Percentiles rank a stretch among this genome's conserved stretches.
Conservation (phyloP, 2,888 invertebrate genomes). For the Nomada goodeniana region DNA sequence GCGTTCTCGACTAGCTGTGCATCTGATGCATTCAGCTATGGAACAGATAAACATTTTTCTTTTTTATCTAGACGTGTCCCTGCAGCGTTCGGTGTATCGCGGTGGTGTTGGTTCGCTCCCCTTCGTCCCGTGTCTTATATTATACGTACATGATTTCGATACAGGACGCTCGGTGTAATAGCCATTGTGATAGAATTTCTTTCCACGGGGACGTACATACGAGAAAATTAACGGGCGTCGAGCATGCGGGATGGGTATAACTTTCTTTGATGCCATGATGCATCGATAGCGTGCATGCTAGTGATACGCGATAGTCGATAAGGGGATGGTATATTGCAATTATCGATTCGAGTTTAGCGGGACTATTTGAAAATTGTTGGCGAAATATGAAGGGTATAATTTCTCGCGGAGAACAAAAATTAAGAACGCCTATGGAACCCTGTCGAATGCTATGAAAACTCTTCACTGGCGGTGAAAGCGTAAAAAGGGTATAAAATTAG, state of each 20-base stretch:
- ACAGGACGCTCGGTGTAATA: constrained; percentile 14
- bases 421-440: background rate
- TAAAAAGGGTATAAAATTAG: constrained; percentile 57
- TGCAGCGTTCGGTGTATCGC: background rate
- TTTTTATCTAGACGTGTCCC: too few relatives aligned
- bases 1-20: constrained; percentile 45
- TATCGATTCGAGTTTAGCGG: constrained; percentile 20
- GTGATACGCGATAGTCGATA: background rate
- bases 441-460: background rate
- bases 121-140: background rate
- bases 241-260: constrained; percentile 30
- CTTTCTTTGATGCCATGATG: constrained; percentile 28
- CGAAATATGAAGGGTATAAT: background rate
- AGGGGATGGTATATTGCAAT: constrained; percentile 5
- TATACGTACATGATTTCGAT: constrained; percentile 25
- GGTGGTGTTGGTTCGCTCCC: background rate
- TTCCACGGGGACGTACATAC: constrained; percentile 22
- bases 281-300: constrained; percentile 21
- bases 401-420: background rate
- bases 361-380: background rate
- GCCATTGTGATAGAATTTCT: constrained; percentile 9
- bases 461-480: constrained; percentile 20
- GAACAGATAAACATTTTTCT: constrained; percentile 57
- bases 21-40: constrained; percentile 34
- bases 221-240: constrained; percentile 20